Evolutionary conservation across 2,113 vertebrate genomes (phyloP), one percentile per base, ranked within the genome.

Genomic region (Neolamprologus cancellatus): DNA sequence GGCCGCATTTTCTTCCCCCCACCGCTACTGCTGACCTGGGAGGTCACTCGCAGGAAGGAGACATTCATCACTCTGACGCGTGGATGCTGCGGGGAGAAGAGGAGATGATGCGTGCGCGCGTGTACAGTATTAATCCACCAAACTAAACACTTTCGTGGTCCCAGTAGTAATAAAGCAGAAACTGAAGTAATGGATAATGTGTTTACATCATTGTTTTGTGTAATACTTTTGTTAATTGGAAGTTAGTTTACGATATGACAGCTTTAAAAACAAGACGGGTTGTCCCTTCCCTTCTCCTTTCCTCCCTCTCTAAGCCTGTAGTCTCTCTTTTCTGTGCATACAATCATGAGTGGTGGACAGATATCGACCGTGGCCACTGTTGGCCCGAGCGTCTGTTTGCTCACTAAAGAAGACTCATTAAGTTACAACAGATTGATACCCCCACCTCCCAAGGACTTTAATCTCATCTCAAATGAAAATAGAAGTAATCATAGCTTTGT

Each of bases 61-160:
- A 84, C 84, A 95, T 95, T 96, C 93, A 96, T 96, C 88, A 92
- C 92, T 88, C 78, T 90, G 86, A 93, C 90, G 87, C 84, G 78
- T 90, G 92, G 74, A 90, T 85, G 83, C 91, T 85, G 88, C 55
- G 78, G 89, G 66, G 92, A 90, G 82, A 83, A 79, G 57, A 84
- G 84, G 83, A 20, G 30, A 39, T 71, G 20, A 36, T 34, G 84
- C 28, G 79, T 57, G 79, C 78, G 12, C 50, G 15, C 15, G 81
- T 20, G 39, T 76, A 71, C 81, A 85, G 86, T 90, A 84, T 89
- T 90, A 88, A 88, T 89, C 79, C 82, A 52, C 39, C 55, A 64
- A 81, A 61, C 44, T 53, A 64, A 81, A 87, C 61, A 83, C 80
- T 46, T 86, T 28, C 74, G 23, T 74, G 64, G 74, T 87, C 71